Conservation (phyloP, 2,797 vertebrate genomes). For the Halcyon leucocephala region DNA sequence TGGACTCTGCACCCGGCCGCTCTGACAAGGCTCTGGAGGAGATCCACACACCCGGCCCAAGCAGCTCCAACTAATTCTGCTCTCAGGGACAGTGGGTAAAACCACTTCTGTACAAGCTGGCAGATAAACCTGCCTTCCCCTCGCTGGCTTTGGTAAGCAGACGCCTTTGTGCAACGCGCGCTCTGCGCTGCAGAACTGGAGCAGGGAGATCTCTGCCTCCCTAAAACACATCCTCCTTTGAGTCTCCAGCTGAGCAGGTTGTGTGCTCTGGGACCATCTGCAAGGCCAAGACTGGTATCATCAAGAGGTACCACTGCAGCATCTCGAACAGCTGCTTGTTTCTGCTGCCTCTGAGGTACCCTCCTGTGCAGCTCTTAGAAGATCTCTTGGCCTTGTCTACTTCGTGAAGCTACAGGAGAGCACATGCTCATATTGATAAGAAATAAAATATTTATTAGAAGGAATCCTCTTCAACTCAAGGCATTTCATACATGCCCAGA, state of each 20-base stretch:
- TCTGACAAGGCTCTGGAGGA: not conserved
- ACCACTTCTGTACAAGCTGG: not conserved
- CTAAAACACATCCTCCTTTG: not conserved
- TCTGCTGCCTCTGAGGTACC: not conserved
- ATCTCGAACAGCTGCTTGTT: not conserved
- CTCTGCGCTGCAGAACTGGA: not conserved
- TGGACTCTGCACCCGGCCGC: not conserved
- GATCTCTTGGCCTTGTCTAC: not conserved
- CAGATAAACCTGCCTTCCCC: not conserved
- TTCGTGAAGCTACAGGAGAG: not conserved
- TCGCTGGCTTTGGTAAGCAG: accelerated
- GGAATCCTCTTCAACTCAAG: not conserved
- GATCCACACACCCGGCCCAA: not conserved
- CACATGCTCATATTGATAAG: accelerated
- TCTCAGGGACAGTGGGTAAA: not conserved
- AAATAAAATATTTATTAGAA: not conserved
- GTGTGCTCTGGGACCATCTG: not conserved
- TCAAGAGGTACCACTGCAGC: not conserved
- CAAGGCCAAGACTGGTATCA: not conserved
- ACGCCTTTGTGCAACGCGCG: accelerated
- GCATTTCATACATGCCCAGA: not conserved
- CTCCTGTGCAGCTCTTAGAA: not conserved
- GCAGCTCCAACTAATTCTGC: not conserved
- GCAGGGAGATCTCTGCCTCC: not conserved
- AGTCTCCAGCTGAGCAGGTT: not conserved